These are phyloP conservation scores for Diarsia mendica DNA, from an alignment of 2,888 invertebrate species.

Conservation along the genomic window DNA sequence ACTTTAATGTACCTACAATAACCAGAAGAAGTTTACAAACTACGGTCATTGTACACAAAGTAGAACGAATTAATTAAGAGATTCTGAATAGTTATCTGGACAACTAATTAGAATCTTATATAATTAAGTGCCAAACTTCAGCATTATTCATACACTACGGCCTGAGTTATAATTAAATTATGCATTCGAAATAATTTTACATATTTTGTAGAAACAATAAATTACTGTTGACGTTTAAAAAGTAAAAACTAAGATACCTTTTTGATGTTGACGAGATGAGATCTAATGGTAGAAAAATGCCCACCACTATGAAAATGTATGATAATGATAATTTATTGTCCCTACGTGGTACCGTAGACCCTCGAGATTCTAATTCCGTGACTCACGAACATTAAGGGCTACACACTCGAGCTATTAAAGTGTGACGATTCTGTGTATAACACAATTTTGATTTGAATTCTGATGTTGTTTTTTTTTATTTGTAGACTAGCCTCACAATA, in stretches of 20 bases:
- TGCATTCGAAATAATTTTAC: slow-evolving; percentile 24
- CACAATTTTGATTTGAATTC: slow-evolving; percentile 23
- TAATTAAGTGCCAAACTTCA: slow-evolving; percentile 32
- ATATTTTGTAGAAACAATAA: slow-evolving; percentile 56
- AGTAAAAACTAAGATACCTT: slow-evolving; percentile 50
- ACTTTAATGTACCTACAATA: slow-evolving; percentile 30
- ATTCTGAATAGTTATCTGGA: slow-evolving; percentile 40
- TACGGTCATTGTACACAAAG: slow-evolving; percentile 32
- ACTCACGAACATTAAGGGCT: slow-evolving; percentile 53
- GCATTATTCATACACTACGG: slow-evolving; percentile 26
- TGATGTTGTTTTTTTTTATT: not conserved
- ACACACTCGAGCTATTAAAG: slow-evolving; percentile 36
- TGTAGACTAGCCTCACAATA: slow-evolving; percentile 23
- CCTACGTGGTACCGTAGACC: slow-evolving; percentile 40
- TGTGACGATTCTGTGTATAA: slow-evolving; percentile 37
- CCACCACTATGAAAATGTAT: slow-evolving; percentile 45
- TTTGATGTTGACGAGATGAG: slow-evolving; percentile 57
- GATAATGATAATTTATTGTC: slow-evolving; percentile 60
- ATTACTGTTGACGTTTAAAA: slow-evolving; percentile 52
- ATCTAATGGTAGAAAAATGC: slow-evolving; percentile 52
- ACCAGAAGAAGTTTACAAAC: not conserved
- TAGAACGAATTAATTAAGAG: slow-evolving; percentile 37
- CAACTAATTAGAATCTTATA: slow-evolving; percentile 42
- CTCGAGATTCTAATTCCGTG: slow-evolving; percentile 58
- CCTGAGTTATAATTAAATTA: slow-evolving; percentile 34